phyloP scores from a whole-genome alignment of 2,113 vertebrate genomes.

The Leptodactylus fuscus region DNA sequence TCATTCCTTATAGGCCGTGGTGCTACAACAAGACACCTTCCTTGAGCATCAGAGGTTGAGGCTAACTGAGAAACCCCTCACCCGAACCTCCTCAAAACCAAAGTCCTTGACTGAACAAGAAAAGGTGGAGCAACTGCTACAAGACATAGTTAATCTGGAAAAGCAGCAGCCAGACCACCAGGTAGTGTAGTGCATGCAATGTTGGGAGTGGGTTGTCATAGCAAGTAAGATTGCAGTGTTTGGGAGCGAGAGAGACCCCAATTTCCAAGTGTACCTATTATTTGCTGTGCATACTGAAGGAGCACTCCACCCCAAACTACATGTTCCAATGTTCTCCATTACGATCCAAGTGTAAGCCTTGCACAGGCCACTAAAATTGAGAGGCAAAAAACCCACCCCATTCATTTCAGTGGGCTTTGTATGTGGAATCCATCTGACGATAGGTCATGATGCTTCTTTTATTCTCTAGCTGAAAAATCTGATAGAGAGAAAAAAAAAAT shows the following conservation, averaged over 20 bases:
- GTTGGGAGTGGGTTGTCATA: not conserved
- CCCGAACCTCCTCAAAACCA: constrained; percentile 77
- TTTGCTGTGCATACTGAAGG: too few species aligned
- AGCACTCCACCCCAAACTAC: too few species aligned
- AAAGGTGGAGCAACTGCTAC: constrained; percentile 96
- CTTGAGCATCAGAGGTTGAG: constrained; percentile 93
- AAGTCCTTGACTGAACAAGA: constrained; percentile 92
- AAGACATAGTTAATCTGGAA: constrained; percentile 90
- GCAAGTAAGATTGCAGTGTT: not conserved
- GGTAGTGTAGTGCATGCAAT: constrained; percentile 69
- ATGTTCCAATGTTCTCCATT: too few species aligned
- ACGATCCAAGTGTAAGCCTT: too few species aligned
- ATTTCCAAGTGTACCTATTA: too few species aligned
- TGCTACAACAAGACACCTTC: constrained; percentile 94
- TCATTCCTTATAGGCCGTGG: constrained; percentile 86
- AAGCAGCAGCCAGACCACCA: constrained; percentile 86
- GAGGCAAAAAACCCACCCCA: too few species aligned
- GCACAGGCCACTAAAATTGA: too few species aligned
- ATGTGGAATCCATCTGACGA: too few species aligned
- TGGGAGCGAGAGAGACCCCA: not conserved
- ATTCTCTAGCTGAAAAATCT: too few species aligned
- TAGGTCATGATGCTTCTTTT: too few species aligned
- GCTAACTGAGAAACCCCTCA: constrained; percentile 78
- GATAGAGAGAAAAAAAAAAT: too few species aligned
- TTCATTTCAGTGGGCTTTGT: too few species aligned